These are phyloP conservation scores for Calidris pygmaea DNA, from an alignment of 2,113 vertebrate species.

Conservation along the genomic window DNA sequence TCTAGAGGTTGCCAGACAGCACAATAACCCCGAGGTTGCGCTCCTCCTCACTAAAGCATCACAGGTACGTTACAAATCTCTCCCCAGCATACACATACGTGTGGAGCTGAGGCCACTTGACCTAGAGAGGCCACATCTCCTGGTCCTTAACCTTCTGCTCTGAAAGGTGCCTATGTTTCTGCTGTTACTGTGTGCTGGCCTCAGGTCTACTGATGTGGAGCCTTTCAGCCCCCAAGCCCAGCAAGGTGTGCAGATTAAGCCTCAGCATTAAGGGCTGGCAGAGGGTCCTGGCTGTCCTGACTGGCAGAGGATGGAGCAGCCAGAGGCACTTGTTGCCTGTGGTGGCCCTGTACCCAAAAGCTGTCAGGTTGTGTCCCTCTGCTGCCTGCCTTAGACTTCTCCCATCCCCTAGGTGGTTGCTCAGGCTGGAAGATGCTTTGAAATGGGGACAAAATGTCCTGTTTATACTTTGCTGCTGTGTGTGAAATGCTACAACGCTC, in stretches of 20 bases:
- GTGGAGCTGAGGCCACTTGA: neutral
- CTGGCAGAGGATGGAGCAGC: neutral
- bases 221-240: neutral
- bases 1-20: slow-evolving; percentile 89
- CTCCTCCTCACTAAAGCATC: slow-evolving; percentile 93
- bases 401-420: neutral
- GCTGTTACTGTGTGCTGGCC: neutral
- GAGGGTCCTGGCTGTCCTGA: neutral
- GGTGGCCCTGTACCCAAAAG: neutral
- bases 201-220: neutral
- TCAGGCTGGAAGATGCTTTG: neutral
- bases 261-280: neutral
- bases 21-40: slow-evolving; percentile 91
- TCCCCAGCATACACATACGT: neutral
- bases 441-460: neutral
- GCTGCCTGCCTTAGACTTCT: neutral
- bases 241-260: neutral
- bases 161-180: neutral
- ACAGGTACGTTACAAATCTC: slow-evolving; percentile 77
- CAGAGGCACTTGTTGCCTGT: neutral
- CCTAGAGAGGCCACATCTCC: neutral
- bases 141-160: neutral
- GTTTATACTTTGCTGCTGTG: neutral
- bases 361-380: neutral
- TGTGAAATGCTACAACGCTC: neutral